Evolutionary conservation across 2,113 vertebrate species (phyloP), one percentile per base, ranked within the genome.

Genomic region (Tretioscincus oriximinensis): DNA sequence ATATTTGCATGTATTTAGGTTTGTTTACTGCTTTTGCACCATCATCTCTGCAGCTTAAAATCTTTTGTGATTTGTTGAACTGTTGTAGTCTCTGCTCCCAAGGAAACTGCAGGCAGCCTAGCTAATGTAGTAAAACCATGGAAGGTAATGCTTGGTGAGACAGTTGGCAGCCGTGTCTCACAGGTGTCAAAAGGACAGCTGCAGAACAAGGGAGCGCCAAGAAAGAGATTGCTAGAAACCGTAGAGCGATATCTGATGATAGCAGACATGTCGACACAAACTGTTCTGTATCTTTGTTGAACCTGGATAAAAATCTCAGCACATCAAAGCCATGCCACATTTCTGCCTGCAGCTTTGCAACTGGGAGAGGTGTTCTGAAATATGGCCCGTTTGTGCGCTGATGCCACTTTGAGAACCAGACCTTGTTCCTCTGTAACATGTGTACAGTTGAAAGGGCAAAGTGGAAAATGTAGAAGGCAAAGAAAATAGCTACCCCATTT

Each of bases 281-380:
- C 76, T 74, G 31, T 24, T 28, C 76, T 77, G 18, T 4, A 77
- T 1, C 14, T 31, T 7, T 58, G 28, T 58, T 78, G 85, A 88
- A 90, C 86, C 75, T 35, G 1, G 21, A 29, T 82, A 84, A 87
- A 84, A 80, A 26, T 24, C 76, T 1, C 81, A 84, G 18, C 26
- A 0, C 10, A 35, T 28, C 67, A 0, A 2, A 0, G 35, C 71
- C 18, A 22, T 61, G 82, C 61, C 0, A n/a, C n/a, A 31, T 45
- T 84, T 73, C 68, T 84, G 58, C 28, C 85, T 18, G 81, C 87
- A 73, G 84, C 84, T 80, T 84, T 58, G 80, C 75, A 51, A 0
- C 24, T 14, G 58, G 64, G 60, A 66, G 41, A 73, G 92, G 90
- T 92, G 90, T 71, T 89, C 87, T 83, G 8, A 82, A 90, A 81